Conservation (phyloP, 2,113 vertebrate species). For the Pseudopipra pipra region DNA sequence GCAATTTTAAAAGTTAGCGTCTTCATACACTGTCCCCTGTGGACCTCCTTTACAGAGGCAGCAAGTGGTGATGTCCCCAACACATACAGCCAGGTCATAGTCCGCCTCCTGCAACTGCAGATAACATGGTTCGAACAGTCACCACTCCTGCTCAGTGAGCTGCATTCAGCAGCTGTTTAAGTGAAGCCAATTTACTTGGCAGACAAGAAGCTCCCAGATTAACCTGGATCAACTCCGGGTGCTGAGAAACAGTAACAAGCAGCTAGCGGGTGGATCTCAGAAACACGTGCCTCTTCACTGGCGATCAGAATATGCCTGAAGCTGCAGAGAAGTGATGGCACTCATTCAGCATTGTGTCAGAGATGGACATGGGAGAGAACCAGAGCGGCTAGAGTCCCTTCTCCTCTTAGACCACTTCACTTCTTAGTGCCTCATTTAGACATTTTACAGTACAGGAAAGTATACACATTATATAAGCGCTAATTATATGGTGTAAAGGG, state of each 20-base stretch:
- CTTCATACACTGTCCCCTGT: neutral
- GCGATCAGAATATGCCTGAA: neutral
- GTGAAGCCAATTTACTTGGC: neutral
- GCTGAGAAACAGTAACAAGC: neutral
- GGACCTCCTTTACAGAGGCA: neutral
- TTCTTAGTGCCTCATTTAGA: neutral
- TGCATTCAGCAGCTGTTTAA: neutral
- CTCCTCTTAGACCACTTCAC: neutral
- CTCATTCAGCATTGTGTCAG: neutral
- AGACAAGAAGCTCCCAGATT: slow-evolving; percentile 12
- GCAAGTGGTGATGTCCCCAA: neutral
- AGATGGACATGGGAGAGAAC: neutral
- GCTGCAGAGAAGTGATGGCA: neutral
- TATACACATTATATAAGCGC: neutral
- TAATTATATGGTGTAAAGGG: neutral
- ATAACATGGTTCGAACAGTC: neutral
- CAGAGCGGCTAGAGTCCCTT: neutral
- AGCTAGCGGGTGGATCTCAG: neutral
- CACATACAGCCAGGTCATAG: accelerated
- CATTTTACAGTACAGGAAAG: neutral
- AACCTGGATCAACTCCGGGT: neutral
- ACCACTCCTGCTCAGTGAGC: neutral
- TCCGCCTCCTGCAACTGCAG: neutral
- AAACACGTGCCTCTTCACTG: neutral
- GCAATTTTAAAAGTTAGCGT: neutral